These are phyloP conservation scores for Yponomeuta cagnagella DNA, from an alignment of 2,888 invertebrate species.

Conservation along the genomic window DNA sequence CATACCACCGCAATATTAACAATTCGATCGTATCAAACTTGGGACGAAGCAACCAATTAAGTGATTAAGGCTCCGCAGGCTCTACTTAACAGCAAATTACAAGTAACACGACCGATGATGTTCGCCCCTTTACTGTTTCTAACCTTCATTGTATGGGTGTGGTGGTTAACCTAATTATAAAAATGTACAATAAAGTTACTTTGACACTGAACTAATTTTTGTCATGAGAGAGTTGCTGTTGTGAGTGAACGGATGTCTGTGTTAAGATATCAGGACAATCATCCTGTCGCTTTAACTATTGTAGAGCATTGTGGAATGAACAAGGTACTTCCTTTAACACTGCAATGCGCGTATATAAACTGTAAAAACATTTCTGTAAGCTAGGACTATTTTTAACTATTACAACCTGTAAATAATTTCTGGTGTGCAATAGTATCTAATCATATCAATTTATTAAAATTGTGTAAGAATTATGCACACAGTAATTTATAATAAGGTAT, in stretches of 20 bases:
- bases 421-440: too few relatives aligned
- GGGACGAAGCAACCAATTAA: conserved; percentile 55
- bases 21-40: conserved; percentile 55
- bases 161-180: not conserved
- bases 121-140: conserved; percentile 23
- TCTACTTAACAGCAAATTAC: conserved; percentile 51
- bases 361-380: too few relatives aligned
- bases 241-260: conserved; percentile 36
- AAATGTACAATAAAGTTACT: too few relatives aligned
- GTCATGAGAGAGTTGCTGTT: not conserved
- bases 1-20: conserved; percentile 36
- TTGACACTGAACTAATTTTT: not conserved
- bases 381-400: too few relatives aligned
- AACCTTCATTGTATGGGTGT: conserved; percentile 5
- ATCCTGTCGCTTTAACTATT: conserved; percentile 47
- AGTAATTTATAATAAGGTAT: too few relatives aligned
- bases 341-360: too few relatives aligned
- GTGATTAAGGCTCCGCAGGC: conserved; percentile 55
- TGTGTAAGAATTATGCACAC: too few relatives aligned
- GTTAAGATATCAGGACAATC: conserved; percentile 43
- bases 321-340: conserved; percentile 40
- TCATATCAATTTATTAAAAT: too few relatives aligned
- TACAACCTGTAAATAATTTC: too few relatives aligned
- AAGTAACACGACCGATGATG: conserved; percentile 29
- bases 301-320: conserved; percentile 26